Evolutionary conservation across 1,140 invertebrate genomes (phyloP), one percentile per base, ranked within the genome.

Genomic region (Tetramorium simillimum): DNA sequence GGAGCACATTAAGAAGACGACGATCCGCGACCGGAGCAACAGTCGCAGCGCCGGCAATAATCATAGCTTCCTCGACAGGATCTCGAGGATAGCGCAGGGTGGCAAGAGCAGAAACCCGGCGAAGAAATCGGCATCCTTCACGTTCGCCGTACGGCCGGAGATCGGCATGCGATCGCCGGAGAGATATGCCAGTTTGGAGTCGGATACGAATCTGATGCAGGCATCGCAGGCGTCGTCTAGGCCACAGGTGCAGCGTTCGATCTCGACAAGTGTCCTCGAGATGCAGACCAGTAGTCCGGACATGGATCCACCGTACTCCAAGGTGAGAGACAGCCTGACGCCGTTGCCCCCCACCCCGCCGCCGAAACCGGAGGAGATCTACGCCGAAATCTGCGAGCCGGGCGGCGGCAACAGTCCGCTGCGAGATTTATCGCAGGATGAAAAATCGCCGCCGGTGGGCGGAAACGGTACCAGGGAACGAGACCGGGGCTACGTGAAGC

Each of bases 61-160:
- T 62, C 87, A 91, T 58, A 88, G 92, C 65, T 93, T 95, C 69
- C 87, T 95, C 46, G 94, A 94, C 18, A 91, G 92, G 81, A 94
- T 95, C 72, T 92, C 90, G 70, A 95, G 94, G 91, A 95, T 95
- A 93, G 92, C 94, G 0, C 94, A 95, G 9, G 93, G 94, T 58
- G 90, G 93, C 49, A 91, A 92, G 49, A 94, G 94, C 85, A 90
- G 94, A 9, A 95, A 95, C 63, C 94, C 94, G 6, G 94, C 94
- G 3, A 95, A 95, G 73, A 95, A 95, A 70, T 95, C 94, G 1
- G 94, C 94, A 2, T 95, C 94, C 0, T 95, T 95, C 82, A 95
- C 94, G 12, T 95, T 95, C 67, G 94, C 94, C 0, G 92, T 95
- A 2, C 89, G 94, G 12, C 94, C 94, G 28, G 94, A 95, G 91